Evolutionary conservation across 2,113 vertebrate genomes (phyloP), one percentile per base, ranked within the genome.

Genomic region (western clawed frog (Xenopus tropicalis)): DNA sequence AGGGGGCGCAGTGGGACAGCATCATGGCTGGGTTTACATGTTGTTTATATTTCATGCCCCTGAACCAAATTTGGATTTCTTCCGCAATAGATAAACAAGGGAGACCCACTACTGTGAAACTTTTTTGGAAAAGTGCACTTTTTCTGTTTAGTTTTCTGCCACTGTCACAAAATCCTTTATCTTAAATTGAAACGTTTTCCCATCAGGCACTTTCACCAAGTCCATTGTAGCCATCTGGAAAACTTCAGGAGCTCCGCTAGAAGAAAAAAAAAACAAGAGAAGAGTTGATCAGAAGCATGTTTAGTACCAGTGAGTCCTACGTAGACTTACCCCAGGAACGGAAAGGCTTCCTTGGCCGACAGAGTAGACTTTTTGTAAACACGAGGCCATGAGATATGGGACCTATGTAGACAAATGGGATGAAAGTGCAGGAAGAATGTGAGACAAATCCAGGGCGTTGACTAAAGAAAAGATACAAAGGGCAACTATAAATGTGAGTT

Each of bases 61-160:
- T 37, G 10, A 37, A 37, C 29, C 29, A 4, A 37, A 37, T 37
- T 37, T 9, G 10, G 6, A 37, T 37, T 37, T 9, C 10, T 3
- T 37, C 29, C 5, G 6, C 29, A 37, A 37, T 37, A 4, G 29
- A 7, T 37, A 37, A 37, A 37, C 29, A 37, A 37, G 29, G 29
- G 10, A 37, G 29, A 2, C 29, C 29, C 29, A n/a, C 29, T 37
- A 37, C 10, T 19, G 11, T n/a, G 56, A 58, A 19, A 58, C 20
- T 19, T 16, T 19, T 20, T n/a, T 86, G 87, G 84, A 88, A 91
- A 86, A 84, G 6, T 4, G 29, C 29, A 37, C 29, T 85, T 84
- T 86, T 85, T 86, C 83, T 83, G 78, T 79, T 82, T 83, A 82
- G 87, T 85, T 84, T 83, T 86, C 79, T 82, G 83, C 83, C 85